Percentiles rank a stretch among this genome's conserved stretches.
phyloP scores from a whole-genome alignment of 2,113 vertebrate genomes.

The Shinisaurus crocodilurus region DNA sequence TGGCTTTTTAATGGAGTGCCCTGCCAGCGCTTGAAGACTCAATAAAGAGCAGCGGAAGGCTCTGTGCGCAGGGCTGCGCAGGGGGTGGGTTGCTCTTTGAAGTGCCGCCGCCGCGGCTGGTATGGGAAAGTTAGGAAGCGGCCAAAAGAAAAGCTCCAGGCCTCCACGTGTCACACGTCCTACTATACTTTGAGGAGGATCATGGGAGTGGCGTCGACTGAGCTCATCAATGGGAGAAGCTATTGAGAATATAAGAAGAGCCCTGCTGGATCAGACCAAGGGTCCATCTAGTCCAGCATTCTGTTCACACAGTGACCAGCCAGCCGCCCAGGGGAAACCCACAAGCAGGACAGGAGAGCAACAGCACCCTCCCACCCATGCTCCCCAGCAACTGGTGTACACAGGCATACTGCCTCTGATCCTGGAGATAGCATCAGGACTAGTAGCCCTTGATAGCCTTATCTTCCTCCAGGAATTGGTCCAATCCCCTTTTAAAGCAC shows the following conservation, averaged over 20 bases:
- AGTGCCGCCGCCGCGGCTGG: conserved; percentile 46
- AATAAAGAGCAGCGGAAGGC: conserved; percentile 78
- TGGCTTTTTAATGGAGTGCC: conserved; percentile 88
- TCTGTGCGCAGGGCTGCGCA: conserved; percentile 63
- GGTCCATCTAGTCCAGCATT: too few relatives aligned
- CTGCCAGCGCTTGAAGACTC: conserved; percentile 82
- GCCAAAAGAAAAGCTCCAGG: conserved; percentile 45
- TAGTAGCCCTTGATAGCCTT: too few relatives aligned
- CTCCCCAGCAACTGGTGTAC: too few relatives aligned
- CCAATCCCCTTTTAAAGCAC: too few relatives aligned
- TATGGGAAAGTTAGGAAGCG: conserved; percentile 73
- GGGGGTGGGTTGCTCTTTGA: conserved; percentile 69
- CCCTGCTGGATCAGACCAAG: background rate
- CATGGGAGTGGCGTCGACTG: background rate
- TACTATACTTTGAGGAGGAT: background rate
- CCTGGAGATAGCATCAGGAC: too few relatives aligned
- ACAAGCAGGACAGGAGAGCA: too few relatives aligned
- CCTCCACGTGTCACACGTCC: conserved; percentile 5
- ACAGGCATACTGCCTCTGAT: too few relatives aligned
- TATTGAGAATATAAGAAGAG: too few relatives aligned
- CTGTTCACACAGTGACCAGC: too few relatives aligned
- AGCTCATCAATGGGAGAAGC: background rate
- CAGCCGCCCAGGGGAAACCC: too few relatives aligned
- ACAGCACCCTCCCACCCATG: too few relatives aligned
- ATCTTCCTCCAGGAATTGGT: too few relatives aligned